Conservation (phyloP, 1,140 invertebrate genomes). For the Drosophila biarmipes region DNA sequence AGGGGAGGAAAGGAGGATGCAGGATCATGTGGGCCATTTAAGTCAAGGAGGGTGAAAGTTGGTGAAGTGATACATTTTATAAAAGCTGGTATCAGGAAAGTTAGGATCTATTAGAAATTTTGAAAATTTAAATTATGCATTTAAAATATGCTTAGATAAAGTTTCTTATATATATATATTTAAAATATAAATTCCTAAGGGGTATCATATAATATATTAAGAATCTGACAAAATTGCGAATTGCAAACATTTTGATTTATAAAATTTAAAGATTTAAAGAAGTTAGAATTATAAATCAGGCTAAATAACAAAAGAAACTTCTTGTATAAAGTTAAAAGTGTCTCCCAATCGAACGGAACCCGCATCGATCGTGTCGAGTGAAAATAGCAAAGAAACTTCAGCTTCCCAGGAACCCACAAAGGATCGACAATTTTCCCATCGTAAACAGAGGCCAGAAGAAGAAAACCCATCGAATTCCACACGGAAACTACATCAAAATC, state of each 20-base stretch:
- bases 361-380: conserved; percentile 53
- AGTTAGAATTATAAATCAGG: no score
- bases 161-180: no score
- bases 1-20: conserved; percentile 4
- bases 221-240: no score
- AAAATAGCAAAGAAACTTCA: conserved; percentile 9
- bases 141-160: no score
- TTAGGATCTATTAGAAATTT: background rate
- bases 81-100: background rate
- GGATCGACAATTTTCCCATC: conserved; percentile 62
- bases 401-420: conserved; percentile 55
- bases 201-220: no score
- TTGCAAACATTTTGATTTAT: no score
- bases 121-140: no score
- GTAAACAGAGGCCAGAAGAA: conserved; percentile 13
- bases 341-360: conserved; percentile 11
- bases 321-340: background rate
- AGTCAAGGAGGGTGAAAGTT: conserved; percentile 18
- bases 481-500: conserved; percentile 57
- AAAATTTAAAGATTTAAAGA: no score
- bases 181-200: no score
- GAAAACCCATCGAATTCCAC: conserved; percentile 47
- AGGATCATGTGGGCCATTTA: conserved; percentile 35
- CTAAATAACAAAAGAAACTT: no score
- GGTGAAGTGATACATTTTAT: background rate